phyloP scores from a whole-genome alignment of 2,797 vertebrate species.

The Sebastolobus altivelis region DNA sequence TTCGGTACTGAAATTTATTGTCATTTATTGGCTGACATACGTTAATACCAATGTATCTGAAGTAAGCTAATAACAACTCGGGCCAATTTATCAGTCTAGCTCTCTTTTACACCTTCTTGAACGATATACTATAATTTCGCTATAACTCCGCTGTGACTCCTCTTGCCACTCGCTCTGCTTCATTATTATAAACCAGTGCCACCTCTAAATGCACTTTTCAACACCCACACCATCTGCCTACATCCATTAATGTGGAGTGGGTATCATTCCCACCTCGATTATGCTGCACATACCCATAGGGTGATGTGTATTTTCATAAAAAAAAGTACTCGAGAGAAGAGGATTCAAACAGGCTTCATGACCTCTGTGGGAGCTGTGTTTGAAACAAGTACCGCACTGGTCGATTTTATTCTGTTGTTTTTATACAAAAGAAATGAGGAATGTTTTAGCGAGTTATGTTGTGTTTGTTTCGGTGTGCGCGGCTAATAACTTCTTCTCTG shows the following conservation, averaged over 20 bases:
- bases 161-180: slow-evolving; percentile 13
- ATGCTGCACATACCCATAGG: background rate
- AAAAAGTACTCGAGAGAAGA: slow-evolving; percentile 26
- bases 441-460: background rate
- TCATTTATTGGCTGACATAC: background rate
- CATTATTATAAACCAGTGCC: slow-evolving; percentile 39
- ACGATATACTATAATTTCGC: slow-evolving; percentile 4
- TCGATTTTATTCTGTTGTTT: slow-evolving; percentile 19
- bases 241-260: slow-evolving; percentile 61
- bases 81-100: background rate
- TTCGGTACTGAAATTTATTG: background rate
- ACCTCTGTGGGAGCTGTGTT: slow-evolving; percentile 1
- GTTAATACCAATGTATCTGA: background rate
- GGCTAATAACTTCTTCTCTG: slow-evolving; percentile 5
- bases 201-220: slow-evolving; percentile 56
- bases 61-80: slow-evolving; percentile 1
- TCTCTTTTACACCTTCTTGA: slow-evolving; percentile 3
- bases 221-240: slow-evolving; percentile 65
- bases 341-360: slow-evolving; percentile 25
- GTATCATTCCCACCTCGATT: slow-evolving; percentile 35
- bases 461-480: slow-evolving; percentile 15
- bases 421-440: background rate
- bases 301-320: slow-evolving; percentile 47
- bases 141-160: slow-evolving; percentile 19
- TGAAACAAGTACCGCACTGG: background rate